phyloP scores from a whole-genome alignment of 2,888 invertebrate genomes.

The Nephrotoma flavescens region DNA sequence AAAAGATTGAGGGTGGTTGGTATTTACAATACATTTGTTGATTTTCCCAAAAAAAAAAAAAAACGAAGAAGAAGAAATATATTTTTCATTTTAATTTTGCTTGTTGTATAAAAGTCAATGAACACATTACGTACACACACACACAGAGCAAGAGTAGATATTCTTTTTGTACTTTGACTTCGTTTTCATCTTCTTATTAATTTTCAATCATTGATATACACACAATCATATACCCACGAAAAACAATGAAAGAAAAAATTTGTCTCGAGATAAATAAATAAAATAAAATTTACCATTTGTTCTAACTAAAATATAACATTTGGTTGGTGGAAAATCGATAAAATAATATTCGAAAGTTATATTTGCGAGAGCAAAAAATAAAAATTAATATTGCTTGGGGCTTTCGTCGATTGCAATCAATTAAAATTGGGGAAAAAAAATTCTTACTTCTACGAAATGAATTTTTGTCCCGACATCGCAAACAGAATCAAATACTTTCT shows the following conservation, averaged over 20 bases:
- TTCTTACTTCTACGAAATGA: background rate
- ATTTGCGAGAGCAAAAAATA: background rate
- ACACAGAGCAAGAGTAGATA: background rate
- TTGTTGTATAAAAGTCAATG: background rate
- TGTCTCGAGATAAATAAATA: background rate
- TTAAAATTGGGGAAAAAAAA: background rate
- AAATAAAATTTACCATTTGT: background rate
- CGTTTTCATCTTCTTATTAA: background rate
- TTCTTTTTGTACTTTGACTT: background rate
- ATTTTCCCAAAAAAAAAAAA: background rate
- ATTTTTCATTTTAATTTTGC: background rate
- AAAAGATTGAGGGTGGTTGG: background rate
- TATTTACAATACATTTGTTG: background rate
- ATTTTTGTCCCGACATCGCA: too few relatives aligned
- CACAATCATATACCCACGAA: background rate
- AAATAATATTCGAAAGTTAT: background rate
- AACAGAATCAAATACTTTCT: too few relatives aligned
- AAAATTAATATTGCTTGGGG: background rate
- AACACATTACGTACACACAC: background rate
- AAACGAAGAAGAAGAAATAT: background rate
- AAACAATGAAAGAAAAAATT: background rate
- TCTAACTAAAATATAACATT: background rate
- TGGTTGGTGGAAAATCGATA: background rate
- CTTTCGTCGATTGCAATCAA: background rate
- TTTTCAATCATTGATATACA: background rate